Evolutionary conservation across 2,888 invertebrate species (phyloP).

Genomic region (Tholera decimalis): DNA sequence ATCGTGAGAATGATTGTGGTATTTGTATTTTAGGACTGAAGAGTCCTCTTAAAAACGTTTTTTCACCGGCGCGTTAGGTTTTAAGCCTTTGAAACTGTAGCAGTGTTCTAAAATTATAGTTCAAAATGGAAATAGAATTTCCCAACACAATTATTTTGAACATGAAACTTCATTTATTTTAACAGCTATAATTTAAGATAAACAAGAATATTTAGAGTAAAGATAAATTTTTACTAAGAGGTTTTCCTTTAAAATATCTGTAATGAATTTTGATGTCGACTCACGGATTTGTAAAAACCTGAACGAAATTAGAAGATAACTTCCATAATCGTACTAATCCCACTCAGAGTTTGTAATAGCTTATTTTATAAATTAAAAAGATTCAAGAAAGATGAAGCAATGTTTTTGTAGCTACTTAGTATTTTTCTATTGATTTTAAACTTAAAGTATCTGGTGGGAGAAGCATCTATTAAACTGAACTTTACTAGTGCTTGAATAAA

Average conservation of each 20-base stretch:
- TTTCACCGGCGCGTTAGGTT: constrained; percentile 8
- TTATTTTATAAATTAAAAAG: neutral
- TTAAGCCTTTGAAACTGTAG: constrained; percentile 27
- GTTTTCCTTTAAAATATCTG: neutral
- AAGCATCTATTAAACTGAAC: neutral
- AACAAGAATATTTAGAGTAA: neutral
- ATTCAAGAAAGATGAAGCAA: neutral
- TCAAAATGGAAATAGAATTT: constrained; percentile 27
- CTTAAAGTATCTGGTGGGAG: neutral
- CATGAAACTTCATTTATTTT: neutral
- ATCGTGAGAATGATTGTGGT: neutral
- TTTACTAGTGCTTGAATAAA: neutral
- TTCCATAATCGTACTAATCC: neutral
- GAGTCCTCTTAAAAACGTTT: no score
- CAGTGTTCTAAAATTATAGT: constrained; percentile 8
- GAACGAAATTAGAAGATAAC: neutral
- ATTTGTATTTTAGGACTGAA: neutral
- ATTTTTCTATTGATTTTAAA: neutral
- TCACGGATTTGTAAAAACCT: constrained; percentile 9
- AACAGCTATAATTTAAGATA: neutral
- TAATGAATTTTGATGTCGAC: constrained; percentile 12
- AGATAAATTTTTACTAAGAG: neutral
- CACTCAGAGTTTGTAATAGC: neutral
- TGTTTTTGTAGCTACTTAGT: neutral
- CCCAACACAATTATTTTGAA: neutral